Conservation (phyloP, 2,113 vertebrate species). For the Solea senegalensis region DNA sequence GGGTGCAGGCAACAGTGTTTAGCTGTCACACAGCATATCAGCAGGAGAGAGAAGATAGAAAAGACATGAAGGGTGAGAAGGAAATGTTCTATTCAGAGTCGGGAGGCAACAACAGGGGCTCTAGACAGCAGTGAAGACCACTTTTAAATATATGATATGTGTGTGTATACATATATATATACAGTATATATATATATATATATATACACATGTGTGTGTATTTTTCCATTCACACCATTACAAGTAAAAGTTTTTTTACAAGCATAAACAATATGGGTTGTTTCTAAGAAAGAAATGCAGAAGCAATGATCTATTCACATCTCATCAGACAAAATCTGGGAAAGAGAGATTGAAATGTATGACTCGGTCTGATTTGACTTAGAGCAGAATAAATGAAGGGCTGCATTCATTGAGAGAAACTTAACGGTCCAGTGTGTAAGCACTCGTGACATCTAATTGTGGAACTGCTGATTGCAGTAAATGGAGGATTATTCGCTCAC, state of each 20-base stretch:
- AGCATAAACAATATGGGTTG: not conserved
- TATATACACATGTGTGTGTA: not conserved
- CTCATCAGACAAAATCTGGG: no score
- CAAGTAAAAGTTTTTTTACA: not conserved
- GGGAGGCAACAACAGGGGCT: constrained; percentile 21
- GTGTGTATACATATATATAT: not conserved
- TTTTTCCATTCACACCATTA: not conserved
- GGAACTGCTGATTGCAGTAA: no score
- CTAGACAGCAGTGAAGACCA: constrained; percentile 14
- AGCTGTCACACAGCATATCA: constrained; percentile 62
- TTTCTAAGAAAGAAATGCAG: no score
- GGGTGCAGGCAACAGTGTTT: constrained; percentile 67
- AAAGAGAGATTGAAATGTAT: no score
- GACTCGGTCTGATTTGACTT: no score
- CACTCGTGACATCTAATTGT: no score
- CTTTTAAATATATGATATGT: constrained; percentile 19
- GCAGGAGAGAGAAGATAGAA: constrained; percentile 56
- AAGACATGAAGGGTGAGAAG: constrained; percentile 31
- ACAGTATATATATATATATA: constrained; percentile 1
- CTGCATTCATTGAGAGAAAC: no score
- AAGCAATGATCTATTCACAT: no score
- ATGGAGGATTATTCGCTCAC: no score
- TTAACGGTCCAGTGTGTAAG: no score
- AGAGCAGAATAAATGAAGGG: no score
- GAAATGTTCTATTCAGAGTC: constrained; percentile 57